These are phyloP conservation scores for Carlito syrichta DNA, from an alignment of 2,113 vertebrate species.

Conservation along the genomic window DNA sequence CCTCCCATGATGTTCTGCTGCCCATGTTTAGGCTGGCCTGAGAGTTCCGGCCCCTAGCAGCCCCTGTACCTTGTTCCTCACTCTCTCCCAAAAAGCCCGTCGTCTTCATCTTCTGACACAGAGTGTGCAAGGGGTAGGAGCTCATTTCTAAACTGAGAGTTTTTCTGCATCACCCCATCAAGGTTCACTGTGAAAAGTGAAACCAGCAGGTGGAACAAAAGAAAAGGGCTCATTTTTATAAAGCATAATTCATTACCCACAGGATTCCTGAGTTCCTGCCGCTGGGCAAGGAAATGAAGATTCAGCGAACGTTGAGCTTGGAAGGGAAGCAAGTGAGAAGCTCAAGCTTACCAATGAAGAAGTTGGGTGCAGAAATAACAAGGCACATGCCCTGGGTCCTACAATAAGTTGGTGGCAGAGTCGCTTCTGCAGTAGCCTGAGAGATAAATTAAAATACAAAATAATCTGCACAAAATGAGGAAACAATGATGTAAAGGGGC, in stretches of 20 bases:
- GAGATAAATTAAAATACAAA: background rate
- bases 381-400: background rate
- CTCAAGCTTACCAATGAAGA: background rate
- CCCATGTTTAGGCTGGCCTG: background rate
- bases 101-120: background rate
- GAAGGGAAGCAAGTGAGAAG: background rate
- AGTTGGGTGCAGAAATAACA: background rate
- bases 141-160: background rate
- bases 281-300: background rate
- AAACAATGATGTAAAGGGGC: background rate
- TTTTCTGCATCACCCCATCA: background rate
- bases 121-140: background rate
- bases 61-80: background rate
- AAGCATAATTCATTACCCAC: conserved; percentile 22
- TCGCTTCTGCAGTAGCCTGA: background rate
- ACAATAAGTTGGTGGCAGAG: background rate
- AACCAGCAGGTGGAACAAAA: background rate
- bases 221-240: background rate
- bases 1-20: no score
- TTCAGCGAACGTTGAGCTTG: background rate
- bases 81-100: background rate
- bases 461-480: background rate
- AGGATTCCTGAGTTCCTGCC: background rate
- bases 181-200: background rate
- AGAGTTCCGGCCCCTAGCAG: background rate